phyloP scores from a whole-genome alignment of 2,113 vertebrate genomes.

The Zapus hudsonius region DNA sequence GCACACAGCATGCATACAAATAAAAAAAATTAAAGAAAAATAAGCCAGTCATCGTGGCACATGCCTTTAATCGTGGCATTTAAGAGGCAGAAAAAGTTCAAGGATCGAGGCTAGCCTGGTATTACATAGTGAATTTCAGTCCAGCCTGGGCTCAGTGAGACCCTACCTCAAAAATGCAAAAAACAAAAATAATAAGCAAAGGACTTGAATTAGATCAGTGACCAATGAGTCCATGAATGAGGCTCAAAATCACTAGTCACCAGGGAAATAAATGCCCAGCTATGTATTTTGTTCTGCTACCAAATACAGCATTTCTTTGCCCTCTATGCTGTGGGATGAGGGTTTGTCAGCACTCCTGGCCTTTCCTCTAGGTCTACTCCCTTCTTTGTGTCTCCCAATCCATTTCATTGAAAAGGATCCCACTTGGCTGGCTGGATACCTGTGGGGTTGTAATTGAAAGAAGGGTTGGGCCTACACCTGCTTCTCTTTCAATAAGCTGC shows the following conservation, averaged over 20 bases:
- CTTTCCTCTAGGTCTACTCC: background rate
- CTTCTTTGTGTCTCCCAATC: conserved; percentile 9
- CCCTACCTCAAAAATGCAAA: too few species aligned
- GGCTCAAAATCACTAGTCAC: background rate
- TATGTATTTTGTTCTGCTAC: background rate
- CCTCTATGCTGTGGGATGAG: background rate
- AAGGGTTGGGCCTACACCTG: background rate
- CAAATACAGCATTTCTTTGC: background rate
- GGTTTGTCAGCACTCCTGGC: conserved; percentile 29
- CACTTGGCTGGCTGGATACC: conserved; percentile 9
- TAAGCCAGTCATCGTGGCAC: too few species aligned
- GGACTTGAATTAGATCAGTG: background rate
- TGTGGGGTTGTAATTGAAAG: conserved; percentile 35
- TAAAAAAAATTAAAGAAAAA: too few species aligned
- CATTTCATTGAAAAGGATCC: conserved; percentile 35
- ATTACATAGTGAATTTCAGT: too few species aligned
- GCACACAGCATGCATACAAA: too few species aligned
- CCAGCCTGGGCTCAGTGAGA: too few species aligned
- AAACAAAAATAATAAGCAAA: background rate
- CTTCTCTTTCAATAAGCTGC: conserved; percentile 36
- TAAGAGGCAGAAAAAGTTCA: too few species aligned
- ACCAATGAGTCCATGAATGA: background rate
- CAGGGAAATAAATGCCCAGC: background rate
- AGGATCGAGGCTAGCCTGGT: too few species aligned
- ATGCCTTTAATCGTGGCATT: too few species aligned